These are phyloP conservation scores for Cettia cetti DNA, from an alignment of 2,113 vertebrate genomes.

Conservation along the genomic window DNA sequence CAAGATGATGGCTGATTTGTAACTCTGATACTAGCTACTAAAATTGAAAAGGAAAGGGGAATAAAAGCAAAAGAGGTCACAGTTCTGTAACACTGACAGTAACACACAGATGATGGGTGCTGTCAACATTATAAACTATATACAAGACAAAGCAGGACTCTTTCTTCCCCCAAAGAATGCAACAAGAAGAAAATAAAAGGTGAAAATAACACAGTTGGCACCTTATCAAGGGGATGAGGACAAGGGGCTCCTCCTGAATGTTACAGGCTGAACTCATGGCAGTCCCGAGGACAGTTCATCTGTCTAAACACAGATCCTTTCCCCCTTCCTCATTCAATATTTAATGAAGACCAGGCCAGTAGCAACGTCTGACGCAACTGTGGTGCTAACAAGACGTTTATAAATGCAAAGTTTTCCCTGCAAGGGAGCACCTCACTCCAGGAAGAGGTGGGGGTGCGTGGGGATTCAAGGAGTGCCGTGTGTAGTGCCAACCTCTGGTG, in stretches of 20 bases:
- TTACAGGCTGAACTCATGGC: background rate
- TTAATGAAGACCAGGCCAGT: background rate
- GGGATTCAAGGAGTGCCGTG: background rate
- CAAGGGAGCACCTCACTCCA: slow-evolving; percentile 14
- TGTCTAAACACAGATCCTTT: slow-evolving; percentile 4
- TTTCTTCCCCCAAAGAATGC: background rate
- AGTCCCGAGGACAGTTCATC: slow-evolving; percentile 38
- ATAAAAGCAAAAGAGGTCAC: slow-evolving; percentile 55
- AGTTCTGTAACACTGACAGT: slow-evolving; percentile 74
- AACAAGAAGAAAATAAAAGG: background rate
- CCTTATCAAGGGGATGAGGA: background rate
- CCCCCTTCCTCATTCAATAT: slow-evolving; percentile 16
- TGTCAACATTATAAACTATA: slow-evolving; percentile 73
- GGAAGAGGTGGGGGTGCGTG: background rate
- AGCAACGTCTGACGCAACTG: background rate
- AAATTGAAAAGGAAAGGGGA: slow-evolving; percentile 10
- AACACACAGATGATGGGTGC: slow-evolving; percentile 59
- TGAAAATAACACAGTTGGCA: slow-evolving; percentile 20
- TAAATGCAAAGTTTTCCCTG: background rate
- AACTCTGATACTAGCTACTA: slow-evolving; percentile 28
- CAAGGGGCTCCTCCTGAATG: background rate
- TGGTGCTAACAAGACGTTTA: background rate
- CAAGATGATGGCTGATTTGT: background rate
- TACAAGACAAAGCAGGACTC: slow-evolving; percentile 70
- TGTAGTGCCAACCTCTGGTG: background rate